These are phyloP conservation scores for Pheosia gnoma DNA, from an alignment of 2,888 invertebrate genomes.

Conservation along the genomic window DNA sequence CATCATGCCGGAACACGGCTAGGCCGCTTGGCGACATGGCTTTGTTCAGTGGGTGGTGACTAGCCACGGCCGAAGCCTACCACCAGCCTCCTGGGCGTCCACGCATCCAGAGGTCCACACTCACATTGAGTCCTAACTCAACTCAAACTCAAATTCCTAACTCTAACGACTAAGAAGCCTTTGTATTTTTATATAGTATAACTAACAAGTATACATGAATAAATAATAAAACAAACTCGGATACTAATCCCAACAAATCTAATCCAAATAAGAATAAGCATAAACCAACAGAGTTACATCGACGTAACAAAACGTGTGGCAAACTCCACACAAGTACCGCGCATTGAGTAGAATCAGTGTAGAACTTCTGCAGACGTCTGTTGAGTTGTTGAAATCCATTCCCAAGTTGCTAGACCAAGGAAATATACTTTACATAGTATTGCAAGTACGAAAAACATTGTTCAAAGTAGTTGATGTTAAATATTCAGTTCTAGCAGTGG, in stretches of 20 bases:
- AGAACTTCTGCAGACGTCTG: conserved; percentile 45
- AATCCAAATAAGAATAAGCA: neutral
- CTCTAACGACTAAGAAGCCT: too few species aligned
- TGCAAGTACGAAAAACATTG: neutral
- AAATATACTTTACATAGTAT: conserved; percentile 24
- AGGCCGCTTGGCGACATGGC: too few species aligned
- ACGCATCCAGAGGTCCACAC: too few species aligned
- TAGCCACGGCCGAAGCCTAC: too few species aligned
- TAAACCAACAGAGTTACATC: neutral
- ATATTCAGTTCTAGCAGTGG: neutral
- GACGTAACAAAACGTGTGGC: neutral
- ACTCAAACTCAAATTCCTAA: too few species aligned
- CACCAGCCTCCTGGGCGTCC: too few species aligned
- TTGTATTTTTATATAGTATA: too few species aligned
- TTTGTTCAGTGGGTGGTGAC: too few species aligned
- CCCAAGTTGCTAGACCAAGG: conserved; percentile 43
- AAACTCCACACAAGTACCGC: conserved; percentile 27
- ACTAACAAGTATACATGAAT: too few species aligned
- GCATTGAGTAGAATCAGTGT: conserved; percentile 39
- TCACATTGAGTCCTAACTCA: too few species aligned
- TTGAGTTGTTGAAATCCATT: conserved; percentile 43
- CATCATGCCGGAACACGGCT: too few species aligned
- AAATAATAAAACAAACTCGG: too few species aligned
- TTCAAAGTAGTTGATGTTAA: neutral
- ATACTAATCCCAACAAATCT: neutral